Evolutionary conservation across 2,888 invertebrate genomes (phyloP).

Genomic region (Spilarctia lutea): DNA sequence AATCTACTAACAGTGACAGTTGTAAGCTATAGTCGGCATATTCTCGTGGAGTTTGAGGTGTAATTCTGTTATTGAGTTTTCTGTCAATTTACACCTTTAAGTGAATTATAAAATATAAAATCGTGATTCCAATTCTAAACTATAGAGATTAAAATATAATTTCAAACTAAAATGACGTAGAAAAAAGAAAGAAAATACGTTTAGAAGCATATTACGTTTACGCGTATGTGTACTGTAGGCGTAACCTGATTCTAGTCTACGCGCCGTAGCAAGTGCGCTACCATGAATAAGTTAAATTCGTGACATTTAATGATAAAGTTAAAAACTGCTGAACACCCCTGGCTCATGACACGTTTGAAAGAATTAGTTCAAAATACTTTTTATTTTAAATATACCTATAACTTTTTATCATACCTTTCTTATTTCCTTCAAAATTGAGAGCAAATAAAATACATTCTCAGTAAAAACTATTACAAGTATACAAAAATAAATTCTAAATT

Average conservation of each 20-base stretch:
- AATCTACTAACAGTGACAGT: too few relatives aligned
- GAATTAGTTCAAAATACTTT: not conserved
- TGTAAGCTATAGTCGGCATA: too few relatives aligned
- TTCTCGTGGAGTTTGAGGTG: too few relatives aligned
- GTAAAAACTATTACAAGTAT: not conserved
- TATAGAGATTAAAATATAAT: not conserved
- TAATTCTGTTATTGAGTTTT: too few relatives aligned
- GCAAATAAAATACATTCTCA: not conserved
- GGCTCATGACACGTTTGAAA: not conserved
- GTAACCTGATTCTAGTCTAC: not conserved
- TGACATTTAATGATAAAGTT: not conserved
- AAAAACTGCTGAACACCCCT: not conserved
- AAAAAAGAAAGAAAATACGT: too few relatives aligned
- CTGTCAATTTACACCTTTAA: not conserved
- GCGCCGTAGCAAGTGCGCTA: not conserved
- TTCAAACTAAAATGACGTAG: not conserved
- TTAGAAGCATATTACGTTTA: not conserved
- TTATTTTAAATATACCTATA: not conserved
- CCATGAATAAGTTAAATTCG: not conserved
- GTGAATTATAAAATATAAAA: not conserved
- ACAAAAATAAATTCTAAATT: not conserved
- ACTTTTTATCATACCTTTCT: not conserved
- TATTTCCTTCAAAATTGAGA: not conserved
- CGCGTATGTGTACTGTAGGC: not conserved
- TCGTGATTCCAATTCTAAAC: not conserved